Conservation (phyloP, 1,140 invertebrate genomes). For the Diabrotica virgifera region DNA sequence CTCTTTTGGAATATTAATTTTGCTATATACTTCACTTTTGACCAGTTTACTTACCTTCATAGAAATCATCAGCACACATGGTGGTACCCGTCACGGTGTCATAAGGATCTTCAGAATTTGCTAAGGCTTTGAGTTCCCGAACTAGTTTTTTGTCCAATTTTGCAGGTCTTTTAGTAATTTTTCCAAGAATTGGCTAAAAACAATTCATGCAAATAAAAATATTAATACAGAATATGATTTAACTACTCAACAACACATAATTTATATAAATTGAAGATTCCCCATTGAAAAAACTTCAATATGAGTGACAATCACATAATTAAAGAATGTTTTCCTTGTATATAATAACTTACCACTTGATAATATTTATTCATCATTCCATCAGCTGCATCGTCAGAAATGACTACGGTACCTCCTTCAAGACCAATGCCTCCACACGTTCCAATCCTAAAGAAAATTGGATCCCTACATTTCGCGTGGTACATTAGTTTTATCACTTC, state of each 20-base stretch:
- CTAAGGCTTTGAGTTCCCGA: constrained; percentile 72
- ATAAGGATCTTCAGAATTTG: constrained; percentile 76
- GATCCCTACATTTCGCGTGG: constrained; percentile 69
- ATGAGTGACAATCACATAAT: too few species aligned
- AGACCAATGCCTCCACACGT: constrained; percentile 77
- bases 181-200: constrained; percentile 73
- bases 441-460: constrained; percentile 76
- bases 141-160: constrained; percentile 77
- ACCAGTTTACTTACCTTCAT: constrained; percentile 71
- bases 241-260: too few species aligned
- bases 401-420: constrained; percentile 70
- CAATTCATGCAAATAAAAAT: too few species aligned
- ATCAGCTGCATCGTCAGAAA: constrained; percentile 68
- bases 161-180: constrained; percentile 75
- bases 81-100: constrained; percentile 85
- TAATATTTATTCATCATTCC: constrained; percentile 62
- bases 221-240: too few species aligned
- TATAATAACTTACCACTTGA: constrained; percentile 55
- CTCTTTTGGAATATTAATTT: too few species aligned
- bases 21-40: background rate
- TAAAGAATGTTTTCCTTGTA: too few species aligned
- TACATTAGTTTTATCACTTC: constrained; percentile 79
- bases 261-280: too few species aligned
- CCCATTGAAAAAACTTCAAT: too few species aligned
- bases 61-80: constrained; percentile 96